Conservation (phyloP, 1,140 invertebrate species). For the Camponotus pennsylvanicus region DNA sequence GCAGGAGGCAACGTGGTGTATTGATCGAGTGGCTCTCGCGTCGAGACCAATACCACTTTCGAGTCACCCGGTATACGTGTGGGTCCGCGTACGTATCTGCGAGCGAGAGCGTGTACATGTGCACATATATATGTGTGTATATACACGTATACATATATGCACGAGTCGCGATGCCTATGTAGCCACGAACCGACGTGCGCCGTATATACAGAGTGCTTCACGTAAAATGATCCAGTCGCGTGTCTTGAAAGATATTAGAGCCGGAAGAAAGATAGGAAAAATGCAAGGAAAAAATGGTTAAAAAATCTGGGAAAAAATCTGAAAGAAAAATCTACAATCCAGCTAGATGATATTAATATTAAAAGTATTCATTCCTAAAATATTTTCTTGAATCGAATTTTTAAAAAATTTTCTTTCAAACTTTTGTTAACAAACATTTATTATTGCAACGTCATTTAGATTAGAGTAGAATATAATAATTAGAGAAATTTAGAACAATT, state of each 20-base stretch:
- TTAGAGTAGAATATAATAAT: no score
- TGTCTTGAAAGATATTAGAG: background rate
- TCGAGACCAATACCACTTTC: conserved; percentile 75
- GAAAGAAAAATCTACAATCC: background rate
- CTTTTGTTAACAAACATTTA: background rate
- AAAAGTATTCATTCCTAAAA: background rate
- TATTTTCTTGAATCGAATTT: background rate
- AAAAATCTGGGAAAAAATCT: background rate
- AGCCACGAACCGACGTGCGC: conserved; percentile 45
- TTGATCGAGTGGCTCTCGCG: conserved; percentile 86
- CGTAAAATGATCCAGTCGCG: conserved; percentile 18
- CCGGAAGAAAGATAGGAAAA: background rate
- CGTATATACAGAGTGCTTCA: conserved; percentile 61
- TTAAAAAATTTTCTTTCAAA: background rate
- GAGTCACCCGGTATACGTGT: conserved; percentile 71
- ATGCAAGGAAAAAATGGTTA: background rate
- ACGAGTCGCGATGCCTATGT: conserved; percentile 52
- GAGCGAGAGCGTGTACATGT: conserved; percentile 11
- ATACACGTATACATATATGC: conserved; percentile 28
- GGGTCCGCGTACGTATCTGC: conserved; percentile 56
- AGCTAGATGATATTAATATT: background rate
- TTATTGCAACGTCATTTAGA: no score
- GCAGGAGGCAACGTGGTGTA: conserved; percentile 84
- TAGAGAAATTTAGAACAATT: no score
- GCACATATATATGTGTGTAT: background rate